A percentile compares a stretch with the other conserved stretches of the same genome.
Evolutionary conservation across 2,888 invertebrate genomes (phyloP).

Genomic region (Thymelicus acteon): DNA sequence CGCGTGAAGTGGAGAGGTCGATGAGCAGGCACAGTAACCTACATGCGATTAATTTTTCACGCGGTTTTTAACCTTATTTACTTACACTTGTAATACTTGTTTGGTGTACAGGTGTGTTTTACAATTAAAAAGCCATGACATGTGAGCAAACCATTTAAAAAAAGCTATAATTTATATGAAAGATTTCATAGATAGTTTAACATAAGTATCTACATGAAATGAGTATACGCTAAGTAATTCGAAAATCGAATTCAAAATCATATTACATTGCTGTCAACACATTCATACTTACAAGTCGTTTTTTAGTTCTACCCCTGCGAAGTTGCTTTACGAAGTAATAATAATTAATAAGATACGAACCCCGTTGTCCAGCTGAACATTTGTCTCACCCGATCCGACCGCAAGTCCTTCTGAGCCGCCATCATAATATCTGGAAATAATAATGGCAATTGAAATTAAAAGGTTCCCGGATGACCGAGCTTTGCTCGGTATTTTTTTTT

Average conservation of each 20-base stretch:
- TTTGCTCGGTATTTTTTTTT: too few species aligned
- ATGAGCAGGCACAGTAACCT: conserved; percentile 71
- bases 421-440: conserved; percentile 66
- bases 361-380: conserved; percentile 87
- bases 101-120: conserved; percentile 10
- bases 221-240: too few species aligned
- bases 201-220: too few species aligned
- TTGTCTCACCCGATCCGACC: conserved; percentile 81
- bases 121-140: neutral
- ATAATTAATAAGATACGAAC: conserved; percentile 51
- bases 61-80: conserved; percentile 53
- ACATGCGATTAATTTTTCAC: conserved; percentile 56
- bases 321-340: neutral
- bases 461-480: too few species aligned
- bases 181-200: too few species aligned
- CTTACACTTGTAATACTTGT: conserved; percentile 27
- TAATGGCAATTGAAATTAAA: conserved; percentile 6
- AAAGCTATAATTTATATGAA: too few species aligned
- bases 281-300: too few species aligned
- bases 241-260: too few species aligned
- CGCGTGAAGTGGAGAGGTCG: conserved; percentile 66
- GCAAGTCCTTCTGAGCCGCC: conserved; percentile 66
- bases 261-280: too few species aligned
- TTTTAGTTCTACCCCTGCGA: too few species aligned
- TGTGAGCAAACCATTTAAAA: too few species aligned